Percentiles rank a stretch among this genome's conserved stretches.
These are phyloP conservation scores for Tamandua tetradactyla DNA, from an alignment of 2,797 vertebrate species.

Conservation along the genomic window DNA sequence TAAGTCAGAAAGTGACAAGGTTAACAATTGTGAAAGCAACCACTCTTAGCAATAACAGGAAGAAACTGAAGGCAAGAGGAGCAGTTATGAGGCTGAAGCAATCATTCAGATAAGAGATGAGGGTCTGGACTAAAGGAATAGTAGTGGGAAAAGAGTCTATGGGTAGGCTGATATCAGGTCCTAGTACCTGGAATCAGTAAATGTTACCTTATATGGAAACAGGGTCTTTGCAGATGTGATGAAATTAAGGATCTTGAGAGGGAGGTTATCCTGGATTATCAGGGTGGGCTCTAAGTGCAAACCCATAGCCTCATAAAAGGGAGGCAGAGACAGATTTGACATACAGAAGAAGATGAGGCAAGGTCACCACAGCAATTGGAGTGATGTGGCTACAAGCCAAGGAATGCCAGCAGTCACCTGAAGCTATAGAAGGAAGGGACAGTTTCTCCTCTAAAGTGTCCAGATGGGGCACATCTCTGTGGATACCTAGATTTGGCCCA, in stretches of 20 bases:
- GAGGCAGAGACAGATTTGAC: not conserved
- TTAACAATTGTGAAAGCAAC: not conserved
- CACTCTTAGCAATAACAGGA: not conserved
- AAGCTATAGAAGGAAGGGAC: not conserved
- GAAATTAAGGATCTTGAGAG: not conserved
- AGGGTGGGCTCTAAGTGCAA: not conserved
- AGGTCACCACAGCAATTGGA: not conserved
- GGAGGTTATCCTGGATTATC: not conserved
- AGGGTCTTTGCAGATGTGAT: not conserved
- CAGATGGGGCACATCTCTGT: not conserved
- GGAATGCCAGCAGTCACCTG: not conserved
- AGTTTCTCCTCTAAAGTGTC: not conserved
- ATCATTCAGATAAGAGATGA: not conserved
- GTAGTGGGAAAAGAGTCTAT: not conserved
- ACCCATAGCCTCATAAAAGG: not conserved
- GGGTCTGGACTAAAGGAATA: not conserved
- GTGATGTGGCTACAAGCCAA: not conserved
- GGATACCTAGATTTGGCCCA: not conserved
- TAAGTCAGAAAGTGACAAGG: not conserved
- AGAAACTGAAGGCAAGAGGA: constrained; percentile 2
- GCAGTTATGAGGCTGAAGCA: not conserved
- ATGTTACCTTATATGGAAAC: not conserved
- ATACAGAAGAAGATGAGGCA: not conserved
- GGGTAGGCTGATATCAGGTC: not conserved
- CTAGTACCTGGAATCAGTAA: not conserved